A percentile compares a stretch with the other conserved stretches of the same genome.
phyloP scores from a whole-genome alignment of 2,797 vertebrate species.

The Gadopsis marmoratus region DNA sequence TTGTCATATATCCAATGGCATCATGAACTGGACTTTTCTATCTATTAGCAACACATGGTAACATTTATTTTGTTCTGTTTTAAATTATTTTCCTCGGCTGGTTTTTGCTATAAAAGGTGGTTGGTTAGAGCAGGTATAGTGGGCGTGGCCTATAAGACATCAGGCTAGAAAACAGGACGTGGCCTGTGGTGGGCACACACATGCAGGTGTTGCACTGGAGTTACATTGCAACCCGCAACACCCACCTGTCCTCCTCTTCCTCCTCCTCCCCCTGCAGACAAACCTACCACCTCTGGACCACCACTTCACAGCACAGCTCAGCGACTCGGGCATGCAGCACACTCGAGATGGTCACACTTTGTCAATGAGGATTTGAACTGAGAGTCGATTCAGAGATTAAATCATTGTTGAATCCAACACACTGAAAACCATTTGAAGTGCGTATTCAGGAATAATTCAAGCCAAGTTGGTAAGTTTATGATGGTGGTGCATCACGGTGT shows the following conservation, averaged over 20 bases:
- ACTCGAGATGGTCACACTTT: slow-evolving; percentile 80
- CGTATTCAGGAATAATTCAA: slow-evolving; percentile 79
- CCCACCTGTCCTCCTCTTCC: slow-evolving; percentile 61
- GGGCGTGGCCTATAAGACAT: slow-evolving; percentile 94
- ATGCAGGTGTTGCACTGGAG: slow-evolving; percentile 47
- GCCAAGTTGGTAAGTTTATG: slow-evolving; percentile 67
- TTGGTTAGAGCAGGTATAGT: slow-evolving; percentile 93
- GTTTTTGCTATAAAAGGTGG: slow-evolving; percentile 90
- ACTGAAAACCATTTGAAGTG: slow-evolving; percentile 65
- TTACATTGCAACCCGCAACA: slow-evolving; percentile 78
- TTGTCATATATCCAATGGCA: slow-evolving; percentile 88
- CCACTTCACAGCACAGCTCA: slow-evolving; percentile 78
- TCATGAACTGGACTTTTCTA: slow-evolving; percentile 86
- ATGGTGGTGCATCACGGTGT: slow-evolving; percentile 61
- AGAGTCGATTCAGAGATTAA: slow-evolving; percentile 47
- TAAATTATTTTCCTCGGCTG: slow-evolving; percentile 71
- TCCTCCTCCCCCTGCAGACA: slow-evolving; percentile 74
- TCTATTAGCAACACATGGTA: slow-evolving; percentile 95
- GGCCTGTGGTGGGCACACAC: slow-evolving; percentile 48
- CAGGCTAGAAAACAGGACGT: slow-evolving; percentile 91
- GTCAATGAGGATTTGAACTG: slow-evolving; percentile 54
- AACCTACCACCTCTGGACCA: slow-evolving; percentile 79
- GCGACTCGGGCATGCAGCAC: slow-evolving; percentile 87
- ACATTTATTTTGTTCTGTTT: slow-evolving; percentile 90
- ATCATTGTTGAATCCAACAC: slow-evolving; percentile 59